Conservation (phyloP, 2,113 vertebrate species). For the Halichoeres trimaculatus region DNA sequence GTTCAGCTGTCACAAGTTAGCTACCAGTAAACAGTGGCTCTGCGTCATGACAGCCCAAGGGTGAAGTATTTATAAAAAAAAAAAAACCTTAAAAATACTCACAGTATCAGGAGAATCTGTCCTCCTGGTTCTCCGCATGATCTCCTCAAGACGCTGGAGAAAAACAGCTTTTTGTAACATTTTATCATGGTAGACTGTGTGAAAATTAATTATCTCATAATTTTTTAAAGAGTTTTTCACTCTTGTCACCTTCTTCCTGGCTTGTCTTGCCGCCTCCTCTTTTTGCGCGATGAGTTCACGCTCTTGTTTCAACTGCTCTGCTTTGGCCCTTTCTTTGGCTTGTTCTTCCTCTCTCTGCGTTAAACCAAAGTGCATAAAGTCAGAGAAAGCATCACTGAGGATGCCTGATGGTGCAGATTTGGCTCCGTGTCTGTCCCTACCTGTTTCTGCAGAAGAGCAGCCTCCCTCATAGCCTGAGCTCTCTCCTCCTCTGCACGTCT, state of each 20-base stretch:
- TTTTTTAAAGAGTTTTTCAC: not conserved
- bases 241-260: slow-evolving; percentile 90
- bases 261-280: slow-evolving; percentile 93
- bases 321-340: slow-evolving; percentile 84
- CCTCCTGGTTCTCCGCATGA: slow-evolving; percentile 84
- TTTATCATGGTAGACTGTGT: not conserved
- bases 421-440: slow-evolving; percentile 62
- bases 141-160: slow-evolving; percentile 82
- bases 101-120: slow-evolving; percentile 79
- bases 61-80: slow-evolving; percentile 41
- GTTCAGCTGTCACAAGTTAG: slow-evolving; percentile 13
- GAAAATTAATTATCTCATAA: not conserved
- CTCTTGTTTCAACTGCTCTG: slow-evolving; percentile 85
- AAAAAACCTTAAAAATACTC: slow-evolving; percentile 36
- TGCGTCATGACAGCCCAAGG: slow-evolving; percentile 49
- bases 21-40: slow-evolving; percentile 11
- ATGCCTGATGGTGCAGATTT: not conserved
- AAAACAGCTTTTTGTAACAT: slow-evolving; percentile 40
- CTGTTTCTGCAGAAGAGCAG: slow-evolving; percentile 88
- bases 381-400: not conserved
- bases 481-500: slow-evolving; percentile 85
- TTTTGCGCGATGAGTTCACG: slow-evolving; percentile 90
- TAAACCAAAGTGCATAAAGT: not conserved
- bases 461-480: slow-evolving; percentile 85
- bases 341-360: slow-evolving; percentile 88